Evolutionary conservation across 2,888 invertebrate genomes (phyloP), one percentile per base, ranked within the genome.

Genomic region (Homarus gammarus): DNA sequence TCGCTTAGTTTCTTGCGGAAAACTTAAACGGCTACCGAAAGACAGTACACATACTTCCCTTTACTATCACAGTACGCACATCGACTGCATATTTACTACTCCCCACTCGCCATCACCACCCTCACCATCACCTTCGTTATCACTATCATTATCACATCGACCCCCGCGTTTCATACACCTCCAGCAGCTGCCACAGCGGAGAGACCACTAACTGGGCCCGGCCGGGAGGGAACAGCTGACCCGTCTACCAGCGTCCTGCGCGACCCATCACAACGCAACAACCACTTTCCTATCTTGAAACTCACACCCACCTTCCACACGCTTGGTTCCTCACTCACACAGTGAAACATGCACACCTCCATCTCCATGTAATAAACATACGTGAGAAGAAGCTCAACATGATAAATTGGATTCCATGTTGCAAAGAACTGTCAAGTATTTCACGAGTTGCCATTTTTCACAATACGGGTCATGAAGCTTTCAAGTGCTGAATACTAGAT

Each of bases 401-500:
- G 3, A 56, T 56, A 56, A 56, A 18, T 22, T 56, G 3, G 56
- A 56, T 18, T 56, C 3, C 12, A 56, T 56, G 56, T 56, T 56
- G 56, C 56, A 56, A 56, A 56, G 15, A 56, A 12, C 18, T 56
- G 51, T 56, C 1, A 56, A 56, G 56, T 56, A 56, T 56, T 56
- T 56, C 56, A 56, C 56, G 56, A 56, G 56, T 56, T 56, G 56
- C 56, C 56, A 56, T 56, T 56, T 56, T 56, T 56, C 56, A 56
- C 56, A 56, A 56, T 56, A 56, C 56, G 56, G 56, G 56, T 56
- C 56, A 56, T 56, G 3, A 56, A 18, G 22, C 56, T 56, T 56
- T 56, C 56, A 56, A 18, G 18, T 12, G 49, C 49, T 49, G 8
- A 49, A 49, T 49, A 49, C n/a, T n/a, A 49, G 15, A 49, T 49